Evolutionary conservation across 2,888 invertebrate species (phyloP), one percentile per base, ranked within the genome.

Genomic region (Euphydryas editha): DNA sequence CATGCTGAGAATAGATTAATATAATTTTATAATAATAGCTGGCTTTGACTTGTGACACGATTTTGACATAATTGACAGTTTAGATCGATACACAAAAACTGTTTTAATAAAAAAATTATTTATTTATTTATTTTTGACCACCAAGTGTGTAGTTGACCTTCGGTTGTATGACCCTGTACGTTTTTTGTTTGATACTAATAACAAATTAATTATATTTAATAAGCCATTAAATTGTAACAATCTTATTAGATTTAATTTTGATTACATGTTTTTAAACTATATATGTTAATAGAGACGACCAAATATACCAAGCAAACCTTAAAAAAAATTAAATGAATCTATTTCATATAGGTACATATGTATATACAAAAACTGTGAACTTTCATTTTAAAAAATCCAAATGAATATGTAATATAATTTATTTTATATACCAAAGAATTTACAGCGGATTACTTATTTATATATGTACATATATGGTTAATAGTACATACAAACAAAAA

Each of bases 41-140:
- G 61, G 46, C 62, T 21, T 59, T 57, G 59, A 65, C 63, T 55
- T 42, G 51, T 61, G 59, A 57, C 37, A 17, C 58, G 51, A 57
- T 67, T 67, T 54, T 68, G 60, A 57, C 59, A 56, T 17, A 51
- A 58, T 37, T 37, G 67, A 51, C 51, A 60, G 49, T 64, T 64
- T 58, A 21, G 57, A 24, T 51, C 17, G 13, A 44, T 20, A 17
- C 11, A 17, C 59, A 56, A 57, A 57, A 59, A 57, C 49, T 44
- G 39, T 10, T 36, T 49, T 36, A n/a, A n/a, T n/a, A 51, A 21
- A 56, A 17, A 47, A 21, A 56, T 47, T 62, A 42, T 20, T 63
- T 46, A 37, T 49, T 44, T 42, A 42, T 42, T 44, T 44, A 44
- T n/a, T n/a, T 5, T n/a, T 36, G 24, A 2, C 49, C 30, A 20